Percentiles rank a stretch among this genome's conserved stretches.
Conservation (phyloP, 2,113 vertebrate genomes). For the Rhizomys pruinosus region DNA sequence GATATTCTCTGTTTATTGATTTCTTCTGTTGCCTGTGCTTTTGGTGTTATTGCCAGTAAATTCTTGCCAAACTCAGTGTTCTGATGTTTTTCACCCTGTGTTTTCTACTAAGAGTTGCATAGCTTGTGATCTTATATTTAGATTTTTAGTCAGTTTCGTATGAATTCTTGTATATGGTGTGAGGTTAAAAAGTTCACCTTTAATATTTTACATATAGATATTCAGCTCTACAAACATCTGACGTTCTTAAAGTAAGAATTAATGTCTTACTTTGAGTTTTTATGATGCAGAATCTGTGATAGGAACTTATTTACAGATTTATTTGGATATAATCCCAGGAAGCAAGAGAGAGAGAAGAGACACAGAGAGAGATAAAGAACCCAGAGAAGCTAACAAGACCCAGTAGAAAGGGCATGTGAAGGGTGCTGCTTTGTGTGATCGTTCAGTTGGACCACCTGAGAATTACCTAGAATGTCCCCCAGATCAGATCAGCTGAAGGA, state of each 20-base stretch:
- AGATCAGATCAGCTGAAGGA: background rate
- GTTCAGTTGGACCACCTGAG: background rate
- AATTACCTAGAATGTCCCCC: background rate
- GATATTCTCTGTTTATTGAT: background rate
- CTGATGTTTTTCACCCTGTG: background rate
- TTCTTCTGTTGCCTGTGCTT: background rate
- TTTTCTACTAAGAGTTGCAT: background rate
- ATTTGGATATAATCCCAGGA: conserved; percentile 19
- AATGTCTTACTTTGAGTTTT: background rate
- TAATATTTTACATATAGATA: background rate
- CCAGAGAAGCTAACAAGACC: background rate
- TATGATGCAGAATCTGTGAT: background rate
- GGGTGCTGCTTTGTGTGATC: background rate
- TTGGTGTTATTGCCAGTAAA: background rate
- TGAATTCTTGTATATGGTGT: background rate
- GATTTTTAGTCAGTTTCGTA: background rate
- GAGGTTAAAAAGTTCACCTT: background rate
- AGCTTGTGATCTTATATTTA: background rate
- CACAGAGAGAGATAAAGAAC: background rate
- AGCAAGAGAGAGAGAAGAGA: background rate
- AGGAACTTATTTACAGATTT: conserved; percentile 3
- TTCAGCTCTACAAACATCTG: background rate
- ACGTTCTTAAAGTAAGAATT: background rate
- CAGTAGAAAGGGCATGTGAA: background rate
- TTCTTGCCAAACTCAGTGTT: background rate